Percentiles rank a stretch among this genome's conserved stretches.
phyloP scores from a whole-genome alignment of 2,888 invertebrate genomes.

The Trissonchulus sp. region DNA sequence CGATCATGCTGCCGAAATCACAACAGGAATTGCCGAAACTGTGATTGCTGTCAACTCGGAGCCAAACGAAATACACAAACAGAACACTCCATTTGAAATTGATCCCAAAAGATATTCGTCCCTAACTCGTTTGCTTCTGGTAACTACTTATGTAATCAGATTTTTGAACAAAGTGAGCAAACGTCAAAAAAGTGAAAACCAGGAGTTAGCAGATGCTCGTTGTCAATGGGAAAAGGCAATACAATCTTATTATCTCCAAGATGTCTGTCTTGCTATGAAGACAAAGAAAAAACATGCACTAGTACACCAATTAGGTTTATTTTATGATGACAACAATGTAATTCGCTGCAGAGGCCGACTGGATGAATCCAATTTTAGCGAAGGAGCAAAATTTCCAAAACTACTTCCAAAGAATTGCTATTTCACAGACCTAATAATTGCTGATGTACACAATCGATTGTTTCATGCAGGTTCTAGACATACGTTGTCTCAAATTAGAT shows the following conservation, averaged over 20 bases:
- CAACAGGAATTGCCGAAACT: not conserved
- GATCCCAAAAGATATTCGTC: not conserved
- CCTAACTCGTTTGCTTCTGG: too few relatives aligned
- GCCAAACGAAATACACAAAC: not conserved
- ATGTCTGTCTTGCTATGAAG: slow-evolving; percentile 8
- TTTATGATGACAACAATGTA: not conserved
- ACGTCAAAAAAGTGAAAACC: too few relatives aligned
- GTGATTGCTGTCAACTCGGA: not conserved
- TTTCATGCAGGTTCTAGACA: slow-evolving; percentile 23
- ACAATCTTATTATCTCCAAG: not conserved
- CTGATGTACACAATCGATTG: slow-evolving; percentile 8
- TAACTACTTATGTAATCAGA: too few relatives aligned
- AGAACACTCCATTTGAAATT: not conserved
- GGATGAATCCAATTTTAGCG: not conserved
- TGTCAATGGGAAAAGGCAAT: too few relatives aligned
- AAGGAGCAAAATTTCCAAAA: slow-evolving; percentile 13
- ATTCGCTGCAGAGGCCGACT: slow-evolving; percentile 18
- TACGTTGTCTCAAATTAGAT: slow-evolving; percentile 28
- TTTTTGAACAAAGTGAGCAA: too few relatives aligned
- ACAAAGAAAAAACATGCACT: not conserved
- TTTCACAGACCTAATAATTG: slow-evolving; percentile 18
- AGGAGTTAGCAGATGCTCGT: too few relatives aligned
- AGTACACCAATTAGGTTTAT: not conserved
- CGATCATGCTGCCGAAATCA: not conserved
- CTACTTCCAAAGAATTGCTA: slow-evolving; percentile 6